phyloP scores from a whole-genome alignment of 2,888 invertebrate genomes.

The Hirtodrosophila confusa region DNA sequence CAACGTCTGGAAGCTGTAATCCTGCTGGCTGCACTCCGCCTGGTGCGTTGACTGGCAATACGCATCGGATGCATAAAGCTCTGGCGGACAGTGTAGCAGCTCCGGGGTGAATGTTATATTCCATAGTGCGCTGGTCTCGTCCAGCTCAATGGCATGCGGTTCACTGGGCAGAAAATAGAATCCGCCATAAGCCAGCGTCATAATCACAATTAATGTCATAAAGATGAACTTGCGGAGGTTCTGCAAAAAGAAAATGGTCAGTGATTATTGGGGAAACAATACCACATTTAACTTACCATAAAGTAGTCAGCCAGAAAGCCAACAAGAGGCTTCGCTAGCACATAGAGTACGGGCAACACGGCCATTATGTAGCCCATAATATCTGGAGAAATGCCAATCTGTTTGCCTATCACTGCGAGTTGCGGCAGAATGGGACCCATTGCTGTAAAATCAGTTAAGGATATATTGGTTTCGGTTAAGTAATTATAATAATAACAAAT shows the following conservation, averaged over 20 bases:
- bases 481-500: not conserved
- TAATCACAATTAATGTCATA: constrained; percentile 87
- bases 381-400: constrained; percentile 90
- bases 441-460: constrained; percentile 85
- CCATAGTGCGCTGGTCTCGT: constrained; percentile 50
- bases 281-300: constrained; percentile 83
- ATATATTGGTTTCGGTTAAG: not conserved
- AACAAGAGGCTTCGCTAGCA: constrained; percentile 90
- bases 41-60: constrained; percentile 54
- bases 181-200: constrained; percentile 88
- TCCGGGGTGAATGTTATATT: constrained; percentile 51
- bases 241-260: constrained; percentile 46
- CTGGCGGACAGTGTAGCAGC: constrained; percentile 48
- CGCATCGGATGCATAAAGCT: constrained; percentile 15
- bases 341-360: constrained; percentile 90
- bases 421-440: constrained; percentile 93
- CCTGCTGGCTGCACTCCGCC: constrained; percentile 51
- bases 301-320: constrained; percentile 91
- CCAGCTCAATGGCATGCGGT: constrained; percentile 61
- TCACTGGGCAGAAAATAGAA: constrained; percentile 88
- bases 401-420: constrained; percentile 90
- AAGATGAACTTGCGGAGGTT: constrained; percentile 88
- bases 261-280: not conserved
- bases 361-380: constrained; percentile 92
- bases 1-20: constrained; percentile 40